Evolutionary conservation across 2,113 vertebrate genomes (phyloP).

Genomic region (Podarcis muralis): DNA sequence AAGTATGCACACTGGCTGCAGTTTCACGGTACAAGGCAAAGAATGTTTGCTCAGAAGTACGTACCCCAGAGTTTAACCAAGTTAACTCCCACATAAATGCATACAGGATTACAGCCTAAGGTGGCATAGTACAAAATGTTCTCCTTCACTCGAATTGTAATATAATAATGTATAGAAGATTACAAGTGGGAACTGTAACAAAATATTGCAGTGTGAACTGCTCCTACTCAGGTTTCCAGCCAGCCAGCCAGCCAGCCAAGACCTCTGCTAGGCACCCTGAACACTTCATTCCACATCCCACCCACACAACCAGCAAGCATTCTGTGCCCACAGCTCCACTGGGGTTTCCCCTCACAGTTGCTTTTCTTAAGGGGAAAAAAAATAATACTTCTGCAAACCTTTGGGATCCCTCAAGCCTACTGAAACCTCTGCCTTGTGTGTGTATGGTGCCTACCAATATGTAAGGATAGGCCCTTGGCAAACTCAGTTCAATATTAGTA

Average conservation of each 20-base stretch:
- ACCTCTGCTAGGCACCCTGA: too few relatives aligned
- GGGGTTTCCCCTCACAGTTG: background rate
- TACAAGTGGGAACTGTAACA: background rate
- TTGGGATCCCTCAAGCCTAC: too few relatives aligned
- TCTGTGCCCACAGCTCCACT: background rate
- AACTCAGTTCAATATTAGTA: background rate
- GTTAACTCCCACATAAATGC: background rate
- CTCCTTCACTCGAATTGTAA: background rate
- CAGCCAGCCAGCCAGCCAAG: too few relatives aligned
- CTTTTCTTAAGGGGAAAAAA: background rate
- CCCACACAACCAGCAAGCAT: background rate
- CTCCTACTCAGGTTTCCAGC: background rate
- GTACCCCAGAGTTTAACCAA: background rate
- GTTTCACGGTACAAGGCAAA: background rate
- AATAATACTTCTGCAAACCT: too few relatives aligned
- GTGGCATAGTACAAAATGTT: background rate
- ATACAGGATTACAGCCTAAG: background rate
- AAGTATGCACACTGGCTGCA: background rate
- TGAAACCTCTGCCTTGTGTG: too few relatives aligned
- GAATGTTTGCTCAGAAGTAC: background rate
- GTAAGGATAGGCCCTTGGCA: too few relatives aligned
- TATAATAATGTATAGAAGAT: background rate
- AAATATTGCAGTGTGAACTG: background rate
- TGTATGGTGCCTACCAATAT: too few relatives aligned
- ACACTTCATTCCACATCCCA: too few relatives aligned